Percentiles rank a stretch among this genome's conserved stretches.
Evolutionary conservation across 2,113 vertebrate species (phyloP).

Genomic region (Jacana jacana): DNA sequence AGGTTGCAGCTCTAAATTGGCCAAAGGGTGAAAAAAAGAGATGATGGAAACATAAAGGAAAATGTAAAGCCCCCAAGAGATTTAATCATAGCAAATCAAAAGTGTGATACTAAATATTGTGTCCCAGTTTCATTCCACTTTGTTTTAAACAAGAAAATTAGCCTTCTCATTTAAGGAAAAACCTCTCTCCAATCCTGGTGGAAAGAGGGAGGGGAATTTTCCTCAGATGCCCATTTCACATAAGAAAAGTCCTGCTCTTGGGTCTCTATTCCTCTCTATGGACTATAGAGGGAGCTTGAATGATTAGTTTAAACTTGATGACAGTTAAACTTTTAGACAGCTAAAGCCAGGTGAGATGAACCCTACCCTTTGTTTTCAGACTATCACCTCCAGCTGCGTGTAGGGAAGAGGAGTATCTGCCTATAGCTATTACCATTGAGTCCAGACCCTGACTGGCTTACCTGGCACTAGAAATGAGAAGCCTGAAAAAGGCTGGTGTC

Average conservation of each 20-base stretch:
- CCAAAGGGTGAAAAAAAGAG: background rate
- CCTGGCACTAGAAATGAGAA: background rate
- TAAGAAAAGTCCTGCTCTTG: background rate
- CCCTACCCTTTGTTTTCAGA: background rate
- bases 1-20: background rate
- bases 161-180: background rate
- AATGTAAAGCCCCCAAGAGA: background rate
- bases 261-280: background rate
- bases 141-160: slow-evolving; percentile 27
- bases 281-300: background rate
- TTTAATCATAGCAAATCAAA: slow-evolving; percentile 13
- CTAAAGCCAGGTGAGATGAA: background rate
- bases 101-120: background rate
- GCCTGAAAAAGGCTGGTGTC: background rate
- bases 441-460: background rate
- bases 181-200: background rate
- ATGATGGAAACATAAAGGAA: background rate
- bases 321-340: background rate
- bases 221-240: background rate
- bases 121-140: background rate
- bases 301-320: background rate
- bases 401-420: background rate
- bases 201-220: background rate
- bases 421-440: background rate
- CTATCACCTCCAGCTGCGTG: background rate